These are phyloP conservation scores for Hydropsyche betteni DNA, from an alignment of 2,888 invertebrate genomes.

Conservation along the genomic window DNA sequence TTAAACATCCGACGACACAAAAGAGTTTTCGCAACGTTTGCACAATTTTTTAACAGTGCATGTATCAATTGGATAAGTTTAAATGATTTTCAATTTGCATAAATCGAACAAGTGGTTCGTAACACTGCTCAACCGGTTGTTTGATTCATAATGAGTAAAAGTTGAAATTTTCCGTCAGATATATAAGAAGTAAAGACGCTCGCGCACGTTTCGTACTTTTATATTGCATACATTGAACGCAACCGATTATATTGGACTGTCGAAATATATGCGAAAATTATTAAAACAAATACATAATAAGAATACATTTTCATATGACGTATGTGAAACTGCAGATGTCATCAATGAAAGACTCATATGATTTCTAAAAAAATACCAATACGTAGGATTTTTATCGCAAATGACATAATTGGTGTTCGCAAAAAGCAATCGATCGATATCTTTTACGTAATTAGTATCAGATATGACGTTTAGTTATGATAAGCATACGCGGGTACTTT, in stretches of 20 bases:
- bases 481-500: too few species aligned
- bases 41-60: too few species aligned
- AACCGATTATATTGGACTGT: background rate
- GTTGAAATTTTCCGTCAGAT: slow-evolving; percentile 10
- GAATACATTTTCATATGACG: too few species aligned
- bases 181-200: slow-evolving; percentile 12
- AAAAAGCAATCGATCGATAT: slow-evolving; percentile 7
- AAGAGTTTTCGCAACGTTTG: too few species aligned
- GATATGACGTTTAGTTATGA: too few species aligned
- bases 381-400: background rate
- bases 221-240: background rate
- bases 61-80: too few species aligned
- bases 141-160: slow-evolving; percentile 29
- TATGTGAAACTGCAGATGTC: too few species aligned
- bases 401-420: background rate
- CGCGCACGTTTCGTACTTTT: background rate
- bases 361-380: too few species aligned
- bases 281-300: too few species aligned
- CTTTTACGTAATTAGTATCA: too few species aligned
- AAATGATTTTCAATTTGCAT: background rate
- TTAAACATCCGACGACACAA: background rate
- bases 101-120: background rate
- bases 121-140: slow-evolving; percentile 12
- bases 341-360: too few species aligned
- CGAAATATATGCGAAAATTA: too few species aligned